Evolutionary conservation across 2,797 vertebrate genomes (phyloP).

Genomic region (Natrix natrix): DNA sequence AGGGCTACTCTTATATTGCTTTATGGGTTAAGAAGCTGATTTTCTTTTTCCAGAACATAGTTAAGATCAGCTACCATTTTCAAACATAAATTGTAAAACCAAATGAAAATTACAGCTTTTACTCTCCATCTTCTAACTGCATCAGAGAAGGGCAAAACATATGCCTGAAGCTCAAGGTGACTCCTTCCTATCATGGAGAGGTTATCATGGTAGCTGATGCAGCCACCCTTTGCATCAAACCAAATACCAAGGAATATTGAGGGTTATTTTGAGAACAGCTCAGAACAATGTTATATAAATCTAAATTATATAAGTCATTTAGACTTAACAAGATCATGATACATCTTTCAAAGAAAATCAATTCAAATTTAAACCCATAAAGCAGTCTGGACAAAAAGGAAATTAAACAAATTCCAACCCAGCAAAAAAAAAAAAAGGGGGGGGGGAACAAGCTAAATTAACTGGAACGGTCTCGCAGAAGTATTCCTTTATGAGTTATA

Average conservation of each 20-base stretch:
- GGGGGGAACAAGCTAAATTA: neutral
- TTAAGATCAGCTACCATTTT: neutral
- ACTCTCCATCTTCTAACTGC: neutral
- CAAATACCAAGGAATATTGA: neutral
- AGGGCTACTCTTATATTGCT: neutral
- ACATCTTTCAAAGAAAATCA: slow-evolving; percentile 16
- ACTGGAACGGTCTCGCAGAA: neutral
- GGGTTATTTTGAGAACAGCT: neutral
- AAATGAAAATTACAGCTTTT: neutral
- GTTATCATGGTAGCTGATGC: neutral
- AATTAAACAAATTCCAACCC: neutral
- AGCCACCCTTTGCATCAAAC: neutral
- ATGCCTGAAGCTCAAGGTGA: neutral
- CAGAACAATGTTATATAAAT: neutral
- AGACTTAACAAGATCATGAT: neutral
- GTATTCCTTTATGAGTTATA: neutral
- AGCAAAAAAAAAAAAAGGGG: neutral
- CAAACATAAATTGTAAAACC: neutral
- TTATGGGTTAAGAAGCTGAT: neutral
- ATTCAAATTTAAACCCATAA: neutral
- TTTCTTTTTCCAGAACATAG: neutral
- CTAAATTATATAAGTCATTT: neutral
- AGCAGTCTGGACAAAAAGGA: neutral
- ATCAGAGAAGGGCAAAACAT: neutral
- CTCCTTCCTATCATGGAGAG: neutral